Conservation (phyloP, 2,888 invertebrate species). For the Morpho achilles region DNA sequence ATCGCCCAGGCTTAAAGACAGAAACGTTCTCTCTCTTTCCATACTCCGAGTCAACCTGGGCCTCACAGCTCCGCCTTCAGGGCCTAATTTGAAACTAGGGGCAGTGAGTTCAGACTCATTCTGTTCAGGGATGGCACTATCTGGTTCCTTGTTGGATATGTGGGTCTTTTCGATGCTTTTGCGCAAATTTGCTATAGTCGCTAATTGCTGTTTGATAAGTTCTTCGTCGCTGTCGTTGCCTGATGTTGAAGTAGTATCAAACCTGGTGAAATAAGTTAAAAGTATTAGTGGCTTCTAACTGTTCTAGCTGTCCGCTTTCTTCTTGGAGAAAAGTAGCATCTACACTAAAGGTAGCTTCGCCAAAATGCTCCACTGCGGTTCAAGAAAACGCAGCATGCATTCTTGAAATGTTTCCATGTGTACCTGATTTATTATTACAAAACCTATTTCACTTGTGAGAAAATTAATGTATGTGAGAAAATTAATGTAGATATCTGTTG, state of each 20-base stretch:
- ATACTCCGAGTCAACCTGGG: conserved; percentile 59
- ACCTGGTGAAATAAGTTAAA: conserved; percentile 42
- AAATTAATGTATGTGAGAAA: no score
- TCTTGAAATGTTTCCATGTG: no score
- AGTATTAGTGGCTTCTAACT: neutral
- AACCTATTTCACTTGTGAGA: no score
- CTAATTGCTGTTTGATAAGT: conserved; percentile 54
- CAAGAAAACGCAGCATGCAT: no score
- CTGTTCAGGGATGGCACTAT: conserved; percentile 64
- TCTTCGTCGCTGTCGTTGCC: conserved; percentile 85
- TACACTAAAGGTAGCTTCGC: neutral
- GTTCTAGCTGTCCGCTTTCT: no score
- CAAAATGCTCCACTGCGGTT: no score
- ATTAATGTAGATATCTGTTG: no score
- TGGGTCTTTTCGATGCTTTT: conserved; percentile 71
- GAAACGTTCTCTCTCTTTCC: conserved; percentile 60
- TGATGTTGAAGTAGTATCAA: conserved; percentile 81
- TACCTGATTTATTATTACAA: no score
- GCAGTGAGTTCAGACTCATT: conserved; percentile 62
- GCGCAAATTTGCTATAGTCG: conserved; percentile 61
- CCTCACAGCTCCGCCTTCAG: conserved; percentile 66
- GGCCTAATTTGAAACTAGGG: conserved; percentile 84
- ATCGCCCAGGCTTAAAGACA: conserved; percentile 64
- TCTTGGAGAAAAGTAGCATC: no score
- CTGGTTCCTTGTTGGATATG: conserved; percentile 56